Evolutionary conservation across 2,113 vertebrate species (phyloP).

Genomic region (Isurus oxyrinchus): DNA sequence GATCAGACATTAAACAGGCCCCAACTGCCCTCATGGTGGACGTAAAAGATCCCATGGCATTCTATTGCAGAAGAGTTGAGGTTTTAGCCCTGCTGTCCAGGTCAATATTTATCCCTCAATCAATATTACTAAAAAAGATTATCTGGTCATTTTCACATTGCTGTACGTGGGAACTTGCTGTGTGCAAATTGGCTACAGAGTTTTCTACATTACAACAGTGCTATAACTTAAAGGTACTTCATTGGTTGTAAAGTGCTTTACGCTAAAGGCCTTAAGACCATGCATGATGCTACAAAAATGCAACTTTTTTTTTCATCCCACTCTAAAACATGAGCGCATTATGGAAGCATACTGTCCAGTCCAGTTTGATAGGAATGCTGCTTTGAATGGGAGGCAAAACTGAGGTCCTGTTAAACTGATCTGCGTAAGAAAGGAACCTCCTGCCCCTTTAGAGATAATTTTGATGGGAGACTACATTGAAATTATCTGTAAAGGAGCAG

Average conservation of each 20-base stretch:
- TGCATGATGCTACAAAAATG: background rate
- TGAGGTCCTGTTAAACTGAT: too few species aligned
- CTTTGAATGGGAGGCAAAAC: background rate
- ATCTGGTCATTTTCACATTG: background rate
- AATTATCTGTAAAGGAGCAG: background rate
- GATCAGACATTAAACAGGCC: background rate
- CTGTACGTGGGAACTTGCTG: background rate
- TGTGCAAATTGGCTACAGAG: background rate
- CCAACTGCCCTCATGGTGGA: background rate
- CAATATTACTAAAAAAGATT: background rate
- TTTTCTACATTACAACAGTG: background rate
- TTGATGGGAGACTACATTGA: too few species aligned
- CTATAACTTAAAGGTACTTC: background rate
- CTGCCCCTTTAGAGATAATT: too few species aligned
- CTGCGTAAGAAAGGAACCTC: too few species aligned
- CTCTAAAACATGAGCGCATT: background rate
- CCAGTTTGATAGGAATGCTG: background rate
- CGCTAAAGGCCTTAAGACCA: background rate
- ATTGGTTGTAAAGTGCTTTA: background rate
- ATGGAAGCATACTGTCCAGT: background rate
- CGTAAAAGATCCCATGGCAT: background rate
- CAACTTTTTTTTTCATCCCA: background rate
- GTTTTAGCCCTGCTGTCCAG: too few species aligned
- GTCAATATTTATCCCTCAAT: background rate
- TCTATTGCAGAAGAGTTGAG: too few species aligned